Conservation (phyloP, 2,113 vertebrate species). For the Phrynosoma blainvillii region DNA sequence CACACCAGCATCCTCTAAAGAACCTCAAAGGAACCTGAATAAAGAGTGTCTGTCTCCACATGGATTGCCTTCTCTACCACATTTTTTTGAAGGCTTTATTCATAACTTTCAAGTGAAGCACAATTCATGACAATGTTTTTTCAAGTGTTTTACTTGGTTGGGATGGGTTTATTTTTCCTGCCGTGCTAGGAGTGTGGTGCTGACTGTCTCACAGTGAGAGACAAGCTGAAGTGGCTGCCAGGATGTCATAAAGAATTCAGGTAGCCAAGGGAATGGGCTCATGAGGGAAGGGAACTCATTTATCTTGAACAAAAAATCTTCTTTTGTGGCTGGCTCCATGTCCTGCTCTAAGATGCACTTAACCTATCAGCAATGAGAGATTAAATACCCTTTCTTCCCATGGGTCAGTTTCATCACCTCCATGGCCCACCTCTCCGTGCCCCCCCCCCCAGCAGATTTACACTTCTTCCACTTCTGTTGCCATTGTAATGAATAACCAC, state of each 20-base stretch:
- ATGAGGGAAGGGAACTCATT: constrained; percentile 61
- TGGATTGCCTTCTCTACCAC: not conserved
- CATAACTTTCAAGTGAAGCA: constrained; percentile 46
- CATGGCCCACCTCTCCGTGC: constrained; percentile 31
- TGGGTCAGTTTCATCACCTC: constrained; percentile 13
- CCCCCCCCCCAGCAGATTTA: not conserved
- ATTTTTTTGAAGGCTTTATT: constrained; percentile 32
- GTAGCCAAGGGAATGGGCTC: constrained; percentile 48
- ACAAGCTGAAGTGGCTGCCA: constrained; percentile 37
- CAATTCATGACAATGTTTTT: constrained; percentile 53
- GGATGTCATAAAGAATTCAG: constrained; percentile 49
- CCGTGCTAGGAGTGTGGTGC: constrained; percentile 23
- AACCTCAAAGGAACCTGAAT: constrained; percentile 42
- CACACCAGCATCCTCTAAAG: not conserved
- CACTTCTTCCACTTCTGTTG: not conserved
- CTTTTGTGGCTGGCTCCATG: constrained; percentile 38
- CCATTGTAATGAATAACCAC: not conserved
- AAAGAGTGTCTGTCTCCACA: constrained; percentile 47
- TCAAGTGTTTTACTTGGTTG: constrained; percentile 60
- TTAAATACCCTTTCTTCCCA: constrained; percentile 34
- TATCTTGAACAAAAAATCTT: constrained; percentile 64
- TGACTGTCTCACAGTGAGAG: constrained; percentile 60
- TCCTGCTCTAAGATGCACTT: constrained; percentile 53
- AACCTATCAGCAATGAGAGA: constrained; percentile 50
- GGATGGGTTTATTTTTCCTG: constrained; percentile 70